Evolutionary conservation across 2,888 invertebrate species (phyloP).

Genomic region (Corbicula japonica): DNA sequence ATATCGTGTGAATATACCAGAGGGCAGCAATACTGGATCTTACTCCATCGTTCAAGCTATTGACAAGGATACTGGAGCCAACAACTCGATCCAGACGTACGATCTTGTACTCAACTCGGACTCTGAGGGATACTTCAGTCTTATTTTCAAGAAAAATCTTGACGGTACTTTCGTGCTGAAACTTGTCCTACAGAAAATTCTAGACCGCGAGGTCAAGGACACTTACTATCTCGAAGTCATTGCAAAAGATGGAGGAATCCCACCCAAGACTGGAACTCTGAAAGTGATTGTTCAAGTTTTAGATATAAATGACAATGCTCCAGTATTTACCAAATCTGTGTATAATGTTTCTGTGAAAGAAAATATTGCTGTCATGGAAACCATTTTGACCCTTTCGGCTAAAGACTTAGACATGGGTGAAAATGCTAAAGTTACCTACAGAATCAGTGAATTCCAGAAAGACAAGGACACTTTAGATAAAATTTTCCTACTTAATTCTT

Average conservation of each 20-base stretch:
- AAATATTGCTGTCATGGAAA: constrained; percentile 65
- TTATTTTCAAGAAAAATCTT: constrained; percentile 57
- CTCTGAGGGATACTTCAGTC: constrained; percentile 64
- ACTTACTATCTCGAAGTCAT: constrained; percentile 63
- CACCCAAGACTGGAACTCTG: constrained; percentile 64
- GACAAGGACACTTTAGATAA: constrained; percentile 58
- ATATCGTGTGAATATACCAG: constrained; percentile 70
- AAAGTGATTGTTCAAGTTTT: constrained; percentile 62
- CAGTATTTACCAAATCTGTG: constrained; percentile 54
- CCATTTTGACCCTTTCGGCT: constrained; percentile 89
- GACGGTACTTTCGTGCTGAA: constrained; percentile 50
- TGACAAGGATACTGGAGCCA: constrained; percentile 75
- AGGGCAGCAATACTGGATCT: constrained; percentile 68
- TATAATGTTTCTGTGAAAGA: constrained; percentile 67
- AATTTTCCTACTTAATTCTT: constrained; percentile 73
- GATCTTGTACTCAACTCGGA: constrained; percentile 59
- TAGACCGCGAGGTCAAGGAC: constrained; percentile 65
- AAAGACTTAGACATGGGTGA: constrained; percentile 94
- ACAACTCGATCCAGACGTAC: constrained; percentile 76
- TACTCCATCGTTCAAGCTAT: constrained; percentile 67
- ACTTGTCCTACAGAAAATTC: constrained; percentile 51
- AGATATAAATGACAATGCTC: constrained; percentile 73
- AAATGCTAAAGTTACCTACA: constrained; percentile 89
- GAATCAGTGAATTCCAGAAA: constrained; percentile 79
- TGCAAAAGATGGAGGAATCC: constrained; percentile 70